Percentiles rank a stretch among this genome's conserved stretches.
phyloP scores from a whole-genome alignment of 1,140 invertebrate species.

The Phortica variegata region DNA sequence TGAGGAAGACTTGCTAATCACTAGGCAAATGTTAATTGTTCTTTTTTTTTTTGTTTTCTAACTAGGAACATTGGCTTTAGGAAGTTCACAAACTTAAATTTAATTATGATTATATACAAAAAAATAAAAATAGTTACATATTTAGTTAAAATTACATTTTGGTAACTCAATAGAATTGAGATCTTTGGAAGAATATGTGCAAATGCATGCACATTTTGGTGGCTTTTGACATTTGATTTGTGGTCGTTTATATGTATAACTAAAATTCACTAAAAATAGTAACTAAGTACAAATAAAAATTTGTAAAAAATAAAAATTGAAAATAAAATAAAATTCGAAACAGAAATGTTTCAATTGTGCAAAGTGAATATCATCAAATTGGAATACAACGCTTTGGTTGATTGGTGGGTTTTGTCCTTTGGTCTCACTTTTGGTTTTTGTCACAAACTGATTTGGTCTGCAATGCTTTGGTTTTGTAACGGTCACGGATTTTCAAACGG shows the following conservation, averaged over 20 bases:
- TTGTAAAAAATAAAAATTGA: no score
- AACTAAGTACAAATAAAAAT: not conserved
- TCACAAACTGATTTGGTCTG: no score
- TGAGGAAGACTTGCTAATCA: slow-evolving; percentile 24
- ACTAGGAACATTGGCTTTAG: not conserved
- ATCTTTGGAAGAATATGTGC: slow-evolving; percentile 30
- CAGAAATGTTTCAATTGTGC: no score
- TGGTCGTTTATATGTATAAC: slow-evolving; percentile 18
- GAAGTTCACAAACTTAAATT: not conserved
- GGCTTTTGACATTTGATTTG: not conserved
- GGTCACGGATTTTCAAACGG: no score
- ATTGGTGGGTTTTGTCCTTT: no score
- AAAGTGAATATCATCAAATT: no score
- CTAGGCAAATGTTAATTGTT: slow-evolving; percentile 26
- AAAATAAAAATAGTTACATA: not conserved
- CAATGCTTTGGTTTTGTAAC: no score
- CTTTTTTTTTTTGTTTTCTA: not conserved
- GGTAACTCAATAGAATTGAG: slow-evolving; percentile 31
- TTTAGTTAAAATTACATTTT: slow-evolving; percentile 8
- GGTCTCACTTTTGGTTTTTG: not conserved
- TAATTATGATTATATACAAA: slow-evolving; percentile 1
- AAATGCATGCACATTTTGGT: not conserved
- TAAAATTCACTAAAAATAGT: not conserved
- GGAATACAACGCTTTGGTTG: no score
- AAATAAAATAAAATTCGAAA: no score